Base-by-base conservation (phyloP, 2,797 vertebrate species). In the Clamator glandarius region DNA sequence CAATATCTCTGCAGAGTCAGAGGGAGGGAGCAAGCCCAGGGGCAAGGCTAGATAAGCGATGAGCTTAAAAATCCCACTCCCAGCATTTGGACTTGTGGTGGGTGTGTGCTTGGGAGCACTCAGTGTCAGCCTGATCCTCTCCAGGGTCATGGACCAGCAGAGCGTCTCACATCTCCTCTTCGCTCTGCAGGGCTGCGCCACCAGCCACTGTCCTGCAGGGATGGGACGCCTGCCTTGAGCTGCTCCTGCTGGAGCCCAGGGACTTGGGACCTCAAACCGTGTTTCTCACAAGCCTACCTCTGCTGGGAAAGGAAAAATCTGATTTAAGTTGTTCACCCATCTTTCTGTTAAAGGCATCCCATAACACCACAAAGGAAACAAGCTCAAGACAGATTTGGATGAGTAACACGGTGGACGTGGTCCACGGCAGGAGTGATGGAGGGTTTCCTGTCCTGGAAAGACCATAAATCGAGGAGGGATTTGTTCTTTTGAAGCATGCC, bases 311-410 rank as follows among this genome's bases (percentile, higher is more conserved):
- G 51, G 61, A 36, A 5, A 33, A 39, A 21, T 1, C 14, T 3
- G 35, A 5, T 24, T 31, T 15, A 9, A 62, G 64, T 1, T 42
- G n/a, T 33, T 86, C 19, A 3, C 24, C 15, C 3, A 2, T 7
- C 57, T 50, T 39, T 19, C 78, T 8, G 6, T 52, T 44, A 54
- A n/a, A 89, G 66, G 13, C 78, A 25, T 7, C 62, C 62, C 12
- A 0, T 18, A 17, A 36, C 2, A 0, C 54, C 1, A 2, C 5
- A 1, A 25, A 50, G n/a, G 31, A 8, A n/a, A 25, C 18, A 8
- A 16, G 36, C 59, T 61, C 10, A 0, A 8, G 72, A 0, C 14
- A 6, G 66, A 21, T 64, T 17, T 5, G 64, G 57, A 50, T 33
- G 72, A 85, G 79, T 15, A 81, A 44, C 3, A 5, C 18, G 5